Evolutionary conservation across 2,888 invertebrate species (phyloP).

Genomic region (Phorcus lineatus): DNA sequence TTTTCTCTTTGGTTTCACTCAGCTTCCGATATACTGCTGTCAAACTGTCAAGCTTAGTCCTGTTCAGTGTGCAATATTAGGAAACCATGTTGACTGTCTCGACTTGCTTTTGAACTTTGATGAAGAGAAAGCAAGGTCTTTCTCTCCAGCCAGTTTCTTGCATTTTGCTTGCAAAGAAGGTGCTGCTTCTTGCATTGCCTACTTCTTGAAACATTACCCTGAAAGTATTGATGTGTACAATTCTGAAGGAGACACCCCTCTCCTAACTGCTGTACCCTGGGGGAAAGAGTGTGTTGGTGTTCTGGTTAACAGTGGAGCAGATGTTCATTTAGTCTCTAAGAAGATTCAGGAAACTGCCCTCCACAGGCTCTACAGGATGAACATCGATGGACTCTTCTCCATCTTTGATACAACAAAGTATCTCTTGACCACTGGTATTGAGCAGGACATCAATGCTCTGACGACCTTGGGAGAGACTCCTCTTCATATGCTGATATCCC

Average conservation of each 20-base stretch:
- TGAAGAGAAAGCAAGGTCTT: conserved; percentile 76
- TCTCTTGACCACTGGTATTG: conserved; percentile 84
- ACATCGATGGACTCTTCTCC: conserved; percentile 74
- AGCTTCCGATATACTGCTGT: conserved; percentile 71
- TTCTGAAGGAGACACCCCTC: conserved; percentile 86
- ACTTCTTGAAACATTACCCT: conserved; percentile 65
- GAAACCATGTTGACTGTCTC: conserved; percentile 66
- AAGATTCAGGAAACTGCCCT: conserved; percentile 82
- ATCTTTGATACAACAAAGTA: conserved; percentile 83
- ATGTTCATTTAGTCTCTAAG: conserved; percentile 82
- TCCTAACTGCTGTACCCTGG: conserved; percentile 84
- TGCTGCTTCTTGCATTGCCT: conserved; percentile 70
- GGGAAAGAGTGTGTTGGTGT: conserved; percentile 81
- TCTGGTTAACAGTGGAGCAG: conserved; percentile 80
- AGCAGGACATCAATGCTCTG: conserved; percentile 82
- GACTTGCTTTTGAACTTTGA: conserved; percentile 44
- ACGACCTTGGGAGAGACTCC: conserved; percentile 86
- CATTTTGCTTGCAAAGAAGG: conserved; percentile 79
- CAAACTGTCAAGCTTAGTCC: conserved; percentile 62
- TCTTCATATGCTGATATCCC: conserved; percentile 79
- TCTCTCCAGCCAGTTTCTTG: conserved; percentile 41
- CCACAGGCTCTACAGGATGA: conserved; percentile 76
- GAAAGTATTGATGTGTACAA: conserved; percentile 60
- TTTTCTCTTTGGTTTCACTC: conserved; percentile 61
- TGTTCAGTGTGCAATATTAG: conserved; percentile 71